Conservation (phyloP, 2,797 vertebrate species). For the Sebastes nivosus region DNA sequence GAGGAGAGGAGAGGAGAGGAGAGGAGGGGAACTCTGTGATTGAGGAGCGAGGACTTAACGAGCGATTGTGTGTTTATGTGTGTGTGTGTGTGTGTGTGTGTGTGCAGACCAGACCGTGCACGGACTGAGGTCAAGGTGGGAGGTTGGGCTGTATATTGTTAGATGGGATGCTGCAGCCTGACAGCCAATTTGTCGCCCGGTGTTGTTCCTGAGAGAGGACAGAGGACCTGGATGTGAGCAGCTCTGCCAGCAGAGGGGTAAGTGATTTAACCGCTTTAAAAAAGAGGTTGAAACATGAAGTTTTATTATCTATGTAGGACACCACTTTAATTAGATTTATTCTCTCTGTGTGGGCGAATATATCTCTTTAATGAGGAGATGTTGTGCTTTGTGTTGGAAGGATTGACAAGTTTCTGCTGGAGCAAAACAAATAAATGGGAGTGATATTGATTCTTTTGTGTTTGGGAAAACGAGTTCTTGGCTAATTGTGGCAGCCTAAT, state of each 20-base stretch:
- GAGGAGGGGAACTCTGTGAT: not conserved
- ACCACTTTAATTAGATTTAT: not conserved
- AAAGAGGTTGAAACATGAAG: not conserved
- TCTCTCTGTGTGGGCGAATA: not conserved
- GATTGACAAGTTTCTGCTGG: not conserved
- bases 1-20: not conserved
- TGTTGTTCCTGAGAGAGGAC: conserved; percentile 20
- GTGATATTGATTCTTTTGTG: not conserved
- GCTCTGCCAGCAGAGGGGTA: conserved; percentile 17
- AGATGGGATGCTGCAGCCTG: conserved; percentile 5
- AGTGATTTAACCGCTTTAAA: conserved; percentile 16
- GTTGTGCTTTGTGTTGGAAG: not conserved
- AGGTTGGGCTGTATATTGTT: not conserved
- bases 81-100: not conserved
- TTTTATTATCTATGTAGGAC: not conserved
- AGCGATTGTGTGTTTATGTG: not conserved
- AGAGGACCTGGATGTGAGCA: not conserved
- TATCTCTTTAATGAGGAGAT: not conserved
- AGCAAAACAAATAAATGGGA: not conserved
- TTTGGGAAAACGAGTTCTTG: not conserved
- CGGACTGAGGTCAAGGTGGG: conserved; percentile 23
- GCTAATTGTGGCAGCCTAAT: not conserved
- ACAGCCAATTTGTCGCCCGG: not conserved
- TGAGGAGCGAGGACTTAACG: not conserved
- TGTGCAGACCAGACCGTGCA: not conserved